Percentiles rank a stretch among this genome's conserved stretches.
phyloP scores from a whole-genome alignment of 2,797 vertebrate species.

The Phaenicophaeus curvirostris region DNA sequence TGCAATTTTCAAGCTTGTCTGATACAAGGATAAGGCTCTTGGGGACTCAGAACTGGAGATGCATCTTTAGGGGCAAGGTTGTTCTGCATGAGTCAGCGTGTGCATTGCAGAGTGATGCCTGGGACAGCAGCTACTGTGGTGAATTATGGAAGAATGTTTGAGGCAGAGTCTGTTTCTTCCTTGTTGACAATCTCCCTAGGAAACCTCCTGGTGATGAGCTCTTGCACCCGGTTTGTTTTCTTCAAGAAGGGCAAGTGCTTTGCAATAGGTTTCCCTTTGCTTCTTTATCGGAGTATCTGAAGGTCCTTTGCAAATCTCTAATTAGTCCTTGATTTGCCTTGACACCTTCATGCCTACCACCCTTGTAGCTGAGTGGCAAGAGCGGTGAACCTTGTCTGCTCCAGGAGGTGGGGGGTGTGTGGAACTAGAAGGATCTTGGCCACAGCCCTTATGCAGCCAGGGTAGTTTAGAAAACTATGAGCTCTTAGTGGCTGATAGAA shows the following conservation, averaged over 20 bases:
- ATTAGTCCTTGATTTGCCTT: neutral
- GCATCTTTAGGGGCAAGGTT: neutral
- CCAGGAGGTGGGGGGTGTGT: too few relatives aligned
- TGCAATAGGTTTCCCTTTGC: neutral
- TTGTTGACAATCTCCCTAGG: neutral
- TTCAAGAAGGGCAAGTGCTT: neutral
- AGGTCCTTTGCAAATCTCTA: neutral
- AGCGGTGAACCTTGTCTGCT: neutral
- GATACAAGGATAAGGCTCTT: neutral
- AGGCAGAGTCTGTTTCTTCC: neutral
- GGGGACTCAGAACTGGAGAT: neutral
- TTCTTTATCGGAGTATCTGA: neutral
- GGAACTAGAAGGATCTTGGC: neutral
- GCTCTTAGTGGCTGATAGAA: neutral
- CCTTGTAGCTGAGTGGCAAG: neutral
- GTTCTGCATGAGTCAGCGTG: neutral
- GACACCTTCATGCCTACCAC: fast-evolving
- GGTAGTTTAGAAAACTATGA: neutral
- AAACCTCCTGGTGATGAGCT: neutral
- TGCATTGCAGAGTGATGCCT: neutral
- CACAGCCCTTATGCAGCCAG: neutral
- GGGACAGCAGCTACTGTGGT: neutral
- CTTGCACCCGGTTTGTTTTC: neutral
- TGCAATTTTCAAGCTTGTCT: neutral
- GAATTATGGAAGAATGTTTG: neutral